Conservation (phyloP, 2,888 invertebrate genomes). For the Metellina segmentata region DNA sequence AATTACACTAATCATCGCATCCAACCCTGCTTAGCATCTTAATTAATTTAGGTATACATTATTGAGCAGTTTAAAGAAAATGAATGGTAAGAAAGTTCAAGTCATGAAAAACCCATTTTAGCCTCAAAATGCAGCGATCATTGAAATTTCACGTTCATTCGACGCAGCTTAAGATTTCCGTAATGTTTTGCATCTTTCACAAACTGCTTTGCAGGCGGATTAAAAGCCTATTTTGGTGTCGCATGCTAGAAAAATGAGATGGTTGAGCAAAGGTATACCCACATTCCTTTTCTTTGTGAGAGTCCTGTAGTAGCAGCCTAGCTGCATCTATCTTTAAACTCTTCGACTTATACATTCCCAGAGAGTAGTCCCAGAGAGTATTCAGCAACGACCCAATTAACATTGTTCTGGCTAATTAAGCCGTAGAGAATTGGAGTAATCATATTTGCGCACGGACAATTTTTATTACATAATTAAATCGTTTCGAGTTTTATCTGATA, state of each 20-base stretch:
- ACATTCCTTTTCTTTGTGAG: not conserved
- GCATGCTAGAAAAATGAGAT: not conserved
- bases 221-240: not conserved
- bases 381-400: constrained; percentile 73
- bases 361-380: constrained; percentile 42
- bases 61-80: too few relatives aligned
- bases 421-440: constrained; percentile 66
- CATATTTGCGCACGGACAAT: constrained; percentile 70
- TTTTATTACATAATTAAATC: constrained; percentile 75
- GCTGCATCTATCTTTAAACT: constrained; percentile 52
- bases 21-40: too few relatives aligned
- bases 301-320: not conserved
- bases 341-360: constrained; percentile 54
- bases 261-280: not conserved
- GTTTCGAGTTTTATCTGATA: constrained; percentile 55
- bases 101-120: too few relatives aligned
- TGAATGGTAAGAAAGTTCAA: too few relatives aligned
- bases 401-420: constrained; percentile 70
- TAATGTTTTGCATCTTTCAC: too few relatives aligned
- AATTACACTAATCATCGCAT: too few relatives aligned
- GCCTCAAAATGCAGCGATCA: too few relatives aligned
- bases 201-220: not conserved
- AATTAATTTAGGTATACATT: too few relatives aligned
- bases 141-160: too few relatives aligned
- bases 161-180: too few relatives aligned